Evolutionary conservation across 2,888 invertebrate genomes (phyloP).

Genomic region (Tigriopus californicus): DNA sequence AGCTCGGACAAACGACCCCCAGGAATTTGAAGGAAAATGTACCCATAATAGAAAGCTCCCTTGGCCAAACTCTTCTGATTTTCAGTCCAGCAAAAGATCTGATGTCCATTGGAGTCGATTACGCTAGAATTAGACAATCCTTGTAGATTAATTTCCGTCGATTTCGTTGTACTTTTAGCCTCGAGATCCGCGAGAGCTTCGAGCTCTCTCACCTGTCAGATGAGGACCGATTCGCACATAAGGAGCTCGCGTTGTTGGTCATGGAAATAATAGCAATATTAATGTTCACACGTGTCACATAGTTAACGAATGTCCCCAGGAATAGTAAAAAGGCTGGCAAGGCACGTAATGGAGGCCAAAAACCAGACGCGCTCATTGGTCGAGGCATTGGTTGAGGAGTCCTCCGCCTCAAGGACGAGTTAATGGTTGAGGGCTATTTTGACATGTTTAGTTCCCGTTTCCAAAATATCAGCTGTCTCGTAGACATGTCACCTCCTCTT

Average conservation of each 20-base stretch:
- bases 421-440: too few relatives aligned
- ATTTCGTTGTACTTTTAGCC: too few relatives aligned
- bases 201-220: neutral
- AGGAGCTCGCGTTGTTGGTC: conserved; percentile 30
- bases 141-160: too few relatives aligned
- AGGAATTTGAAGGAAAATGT: conserved; percentile 27
- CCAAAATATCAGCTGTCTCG: too few relatives aligned
- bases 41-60: conserved; percentile 28
- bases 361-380: too few relatives aligned
- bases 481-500: too few relatives aligned
- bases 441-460: too few relatives aligned
- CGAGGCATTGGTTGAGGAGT: too few relatives aligned
- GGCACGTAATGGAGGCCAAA: too few relatives aligned
- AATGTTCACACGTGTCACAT: conserved; percentile 65
- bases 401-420: too few relatives aligned
- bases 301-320: conserved; percentile 50
- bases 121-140: neutral
- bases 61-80: conserved; percentile 24
- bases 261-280: conserved; percentile 71
- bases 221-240: neutral
- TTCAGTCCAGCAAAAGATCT: conserved; percentile 24
- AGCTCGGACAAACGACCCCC: conserved; percentile 29
- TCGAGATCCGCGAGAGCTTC: too few relatives aligned
- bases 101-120: neutral
- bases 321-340: conserved; percentile 54